A percentile compares a stretch with the other conserved stretches of the same genome.
Conservation (phyloP, 2,888 invertebrate genomes). For the Dryococelus australis region DNA sequence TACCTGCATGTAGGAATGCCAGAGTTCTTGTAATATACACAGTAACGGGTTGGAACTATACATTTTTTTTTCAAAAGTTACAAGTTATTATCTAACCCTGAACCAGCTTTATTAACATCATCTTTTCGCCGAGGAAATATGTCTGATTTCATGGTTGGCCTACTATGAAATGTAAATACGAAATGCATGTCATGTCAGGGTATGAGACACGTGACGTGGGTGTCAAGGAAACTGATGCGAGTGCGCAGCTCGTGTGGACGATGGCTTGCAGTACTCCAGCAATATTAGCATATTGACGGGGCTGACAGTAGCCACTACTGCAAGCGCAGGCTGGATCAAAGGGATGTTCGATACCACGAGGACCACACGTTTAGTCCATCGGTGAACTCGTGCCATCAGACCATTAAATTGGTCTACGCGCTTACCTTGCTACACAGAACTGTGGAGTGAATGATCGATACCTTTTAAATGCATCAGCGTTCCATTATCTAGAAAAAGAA, state of each 20-base stretch:
- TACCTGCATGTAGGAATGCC: too few species aligned
- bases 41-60: too few species aligned
- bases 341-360: background rate
- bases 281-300: background rate
- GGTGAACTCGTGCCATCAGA: background rate
- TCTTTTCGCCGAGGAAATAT: too few species aligned
- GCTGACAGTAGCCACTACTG: background rate
- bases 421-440: background rate
- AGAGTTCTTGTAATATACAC: too few species aligned
- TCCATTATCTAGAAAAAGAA: too few species aligned
- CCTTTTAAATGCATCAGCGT: too few species aligned
- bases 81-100: too few species aligned
- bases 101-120: too few species aligned
- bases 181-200: background rate
- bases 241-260: background rate
- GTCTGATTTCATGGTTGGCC: too few species aligned
- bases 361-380: background rate
- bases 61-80: too few species aligned
- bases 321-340: background rate
- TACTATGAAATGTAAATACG: background rate
- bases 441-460: background rate
- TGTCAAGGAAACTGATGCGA: background rate
- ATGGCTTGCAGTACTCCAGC: background rate
- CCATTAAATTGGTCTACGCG: background rate
- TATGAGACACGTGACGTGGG: background rate